phyloP scores from a whole-genome alignment of 2,113 vertebrate genomes.

The Corythoichthys intestinalis region DNA sequence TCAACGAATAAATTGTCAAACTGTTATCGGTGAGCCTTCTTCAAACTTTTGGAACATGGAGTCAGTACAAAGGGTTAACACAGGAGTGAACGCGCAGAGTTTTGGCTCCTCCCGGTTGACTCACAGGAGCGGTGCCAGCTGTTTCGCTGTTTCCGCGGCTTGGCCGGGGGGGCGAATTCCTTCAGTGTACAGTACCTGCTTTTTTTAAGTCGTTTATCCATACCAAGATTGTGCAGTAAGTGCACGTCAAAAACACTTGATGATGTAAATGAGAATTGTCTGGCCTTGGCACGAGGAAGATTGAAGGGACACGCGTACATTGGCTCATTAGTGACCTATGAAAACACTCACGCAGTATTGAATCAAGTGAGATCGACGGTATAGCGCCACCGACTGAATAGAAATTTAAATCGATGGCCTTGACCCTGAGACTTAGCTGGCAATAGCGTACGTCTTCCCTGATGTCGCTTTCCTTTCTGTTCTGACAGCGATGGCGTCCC shows the following conservation, averaged over 20 bases:
- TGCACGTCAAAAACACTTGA: neutral
- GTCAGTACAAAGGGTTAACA: no score
- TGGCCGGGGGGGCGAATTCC: no score
- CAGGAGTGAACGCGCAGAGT: no score
- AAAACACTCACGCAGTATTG: constrained; percentile 38
- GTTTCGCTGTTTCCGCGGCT: no score
- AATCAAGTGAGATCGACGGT: constrained; percentile 46
- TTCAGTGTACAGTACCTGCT: no score
- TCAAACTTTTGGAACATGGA: no score
- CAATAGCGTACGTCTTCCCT: neutral
- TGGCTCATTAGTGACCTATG: constrained; percentile 8
- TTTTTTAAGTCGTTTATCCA: neutral
- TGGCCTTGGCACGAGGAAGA: neutral
- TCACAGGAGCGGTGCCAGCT: no score
- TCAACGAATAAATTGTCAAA: no score
- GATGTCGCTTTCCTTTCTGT: constrained; percentile 23
- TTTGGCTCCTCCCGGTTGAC: no score
- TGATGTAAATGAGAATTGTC: neutral
- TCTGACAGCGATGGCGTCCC: constrained; percentile 12
- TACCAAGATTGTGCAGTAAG: neutral
- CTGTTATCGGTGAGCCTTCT: no score
- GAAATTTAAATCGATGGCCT: constrained; percentile 45
- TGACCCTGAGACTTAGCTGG: constrained; percentile 48
- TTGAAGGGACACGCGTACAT: neutral
- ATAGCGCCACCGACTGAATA: constrained; percentile 41